Conservation (phyloP, 2,797 vertebrate species). For the Clarias pachynema region DNA sequence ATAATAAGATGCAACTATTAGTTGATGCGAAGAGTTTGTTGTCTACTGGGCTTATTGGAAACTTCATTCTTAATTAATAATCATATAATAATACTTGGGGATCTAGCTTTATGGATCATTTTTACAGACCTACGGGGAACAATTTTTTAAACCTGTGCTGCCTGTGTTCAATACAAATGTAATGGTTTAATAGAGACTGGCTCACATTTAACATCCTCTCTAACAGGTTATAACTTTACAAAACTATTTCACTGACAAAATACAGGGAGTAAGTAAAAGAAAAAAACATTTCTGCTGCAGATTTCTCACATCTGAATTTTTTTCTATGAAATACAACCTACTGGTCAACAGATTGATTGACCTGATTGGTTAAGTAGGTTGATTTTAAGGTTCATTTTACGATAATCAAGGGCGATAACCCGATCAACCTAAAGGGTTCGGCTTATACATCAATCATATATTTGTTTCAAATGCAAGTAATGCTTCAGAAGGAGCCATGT, state of each 20-base stretch:
- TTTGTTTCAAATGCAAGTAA: no score
- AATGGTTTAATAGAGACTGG: not conserved
- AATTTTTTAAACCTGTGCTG: not conserved
- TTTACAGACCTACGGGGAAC: not conserved
- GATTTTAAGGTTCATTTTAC: no score
- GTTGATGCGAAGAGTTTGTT: not conserved
- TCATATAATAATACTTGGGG: not conserved
- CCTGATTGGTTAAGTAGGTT: no score
- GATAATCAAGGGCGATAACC: no score
- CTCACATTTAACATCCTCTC: not conserved
- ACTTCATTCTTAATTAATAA: not conserved
- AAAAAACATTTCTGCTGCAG: no score
- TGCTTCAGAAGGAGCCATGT: no score
- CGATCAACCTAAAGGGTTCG: no score
- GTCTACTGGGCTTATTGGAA: not conserved
- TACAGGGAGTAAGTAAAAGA: not conserved
- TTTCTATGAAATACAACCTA: no score
- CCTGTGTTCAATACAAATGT: not conserved
- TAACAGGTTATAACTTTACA: not conserved
- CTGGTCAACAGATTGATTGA: no score
- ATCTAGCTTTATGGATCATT: not conserved
- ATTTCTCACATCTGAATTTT: no score
- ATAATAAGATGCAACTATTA: not conserved
- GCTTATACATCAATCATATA: no score
- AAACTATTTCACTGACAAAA: not conserved